Evolutionary conservation across 2,113 vertebrate genomes (phyloP).

Genomic region (Boleophthalmus pectinirostris): DNA sequence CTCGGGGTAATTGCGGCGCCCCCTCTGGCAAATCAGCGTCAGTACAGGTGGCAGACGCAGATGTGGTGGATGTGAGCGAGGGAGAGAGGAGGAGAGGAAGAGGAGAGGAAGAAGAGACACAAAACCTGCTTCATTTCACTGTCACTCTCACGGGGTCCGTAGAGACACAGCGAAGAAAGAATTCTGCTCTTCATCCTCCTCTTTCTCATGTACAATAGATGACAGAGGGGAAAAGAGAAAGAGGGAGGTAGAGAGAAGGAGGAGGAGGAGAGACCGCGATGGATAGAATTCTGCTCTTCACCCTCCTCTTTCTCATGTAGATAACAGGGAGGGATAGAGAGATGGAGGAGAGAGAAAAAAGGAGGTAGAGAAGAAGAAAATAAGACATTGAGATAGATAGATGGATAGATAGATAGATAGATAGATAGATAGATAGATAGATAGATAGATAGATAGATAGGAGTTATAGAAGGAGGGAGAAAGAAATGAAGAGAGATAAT

Average conservation of each 20-base stretch:
- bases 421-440: too few relatives aligned
- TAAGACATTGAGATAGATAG: too few relatives aligned
- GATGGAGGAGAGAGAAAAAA: too few relatives aligned
- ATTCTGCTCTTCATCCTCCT: too few relatives aligned
- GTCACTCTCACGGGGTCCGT: slow-evolving; percentile 34
- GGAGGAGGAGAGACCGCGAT: slow-evolving; percentile 10
- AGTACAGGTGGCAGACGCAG: slow-evolving; percentile 5
- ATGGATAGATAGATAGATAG: too few relatives aligned
- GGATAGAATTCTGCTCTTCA: slow-evolving; percentile 27
- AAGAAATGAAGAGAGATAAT: too few relatives aligned
- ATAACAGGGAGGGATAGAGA: too few relatives aligned
- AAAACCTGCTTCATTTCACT: slow-evolving; percentile 32
- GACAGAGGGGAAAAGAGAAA: slow-evolving; percentile 19
- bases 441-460: too few relatives aligned
- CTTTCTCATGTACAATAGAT: too few relatives aligned
- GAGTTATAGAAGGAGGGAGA: too few relatives aligned
- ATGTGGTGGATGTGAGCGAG: slow-evolving; percentile 23
- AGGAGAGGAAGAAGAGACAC: slow-evolving; percentile 13
- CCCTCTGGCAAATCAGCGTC: not conserved
- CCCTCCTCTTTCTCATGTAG: too few relatives aligned
- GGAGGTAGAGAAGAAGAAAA: too few relatives aligned
- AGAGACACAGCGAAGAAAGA: slow-evolving; percentile 26
- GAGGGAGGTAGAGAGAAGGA: slow-evolving; percentile 21
- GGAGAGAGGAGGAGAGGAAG: not conserved
- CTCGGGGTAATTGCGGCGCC: not conserved